phyloP scores from a whole-genome alignment of 1,140 invertebrate genomes.

The Phortica variegata region DNA sequence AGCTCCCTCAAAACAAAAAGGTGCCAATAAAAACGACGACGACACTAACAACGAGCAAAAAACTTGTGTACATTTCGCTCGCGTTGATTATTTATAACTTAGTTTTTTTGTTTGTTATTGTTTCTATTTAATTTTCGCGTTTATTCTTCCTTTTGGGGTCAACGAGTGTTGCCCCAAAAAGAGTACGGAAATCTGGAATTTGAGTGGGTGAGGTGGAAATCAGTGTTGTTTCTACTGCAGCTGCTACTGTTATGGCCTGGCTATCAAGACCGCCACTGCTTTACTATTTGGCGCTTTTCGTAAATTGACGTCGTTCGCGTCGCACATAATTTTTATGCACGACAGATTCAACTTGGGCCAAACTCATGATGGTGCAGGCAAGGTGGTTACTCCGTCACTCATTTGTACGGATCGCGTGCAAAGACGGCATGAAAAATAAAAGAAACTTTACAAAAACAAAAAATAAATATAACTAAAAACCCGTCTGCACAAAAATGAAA shows the following conservation, averaged over 20 bases:
- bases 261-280: too few relatives aligned
- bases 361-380: too few relatives aligned
- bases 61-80: conserved; percentile 47
- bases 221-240: too few relatives aligned
- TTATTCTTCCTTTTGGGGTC: conserved; percentile 33
- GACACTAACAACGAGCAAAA: conserved; percentile 53
- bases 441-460: conserved; percentile 6
- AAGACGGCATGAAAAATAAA: conserved; percentile 43
- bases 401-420: conserved; percentile 31
- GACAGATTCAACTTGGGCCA: too few relatives aligned
- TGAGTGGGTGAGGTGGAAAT: too few relatives aligned
- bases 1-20: conserved; percentile 3
- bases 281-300: too few relatives aligned
- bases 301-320: too few relatives aligned
- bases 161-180: conserved; percentile 19
- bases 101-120: conserved; percentile 4
- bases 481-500: conserved; percentile 10
- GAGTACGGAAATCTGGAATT: conserved; percentile 11
- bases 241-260: too few relatives aligned
- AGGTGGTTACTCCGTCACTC: too few relatives aligned
- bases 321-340: too few relatives aligned
- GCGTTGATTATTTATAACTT: conserved; percentile 28
- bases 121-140: conserved; percentile 1
- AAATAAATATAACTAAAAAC: background rate
- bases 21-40: conserved; percentile 10